phyloP scores from a whole-genome alignment of 2,113 vertebrate species.

The Geococcyx californianus region DNA sequence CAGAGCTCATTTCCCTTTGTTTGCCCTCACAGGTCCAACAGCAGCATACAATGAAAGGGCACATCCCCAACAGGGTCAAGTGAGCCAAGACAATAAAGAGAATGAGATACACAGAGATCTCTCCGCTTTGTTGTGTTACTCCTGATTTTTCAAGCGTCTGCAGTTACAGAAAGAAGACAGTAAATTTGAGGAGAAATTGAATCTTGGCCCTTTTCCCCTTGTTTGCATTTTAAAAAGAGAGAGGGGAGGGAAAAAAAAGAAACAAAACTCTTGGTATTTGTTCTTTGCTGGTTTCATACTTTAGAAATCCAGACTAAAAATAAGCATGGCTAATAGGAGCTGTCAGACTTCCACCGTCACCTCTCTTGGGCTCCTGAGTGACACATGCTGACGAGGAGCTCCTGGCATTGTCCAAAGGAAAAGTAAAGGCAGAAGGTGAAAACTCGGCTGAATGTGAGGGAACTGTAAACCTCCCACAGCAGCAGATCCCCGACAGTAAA shows the following conservation, averaged over 20 bases:
- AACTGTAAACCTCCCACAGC: not conserved
- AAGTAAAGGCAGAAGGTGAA: not conserved
- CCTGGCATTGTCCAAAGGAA: not conserved
- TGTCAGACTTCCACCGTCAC: not conserved
- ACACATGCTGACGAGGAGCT: not conserved
- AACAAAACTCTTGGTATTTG: not conserved
- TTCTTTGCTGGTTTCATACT: not conserved
- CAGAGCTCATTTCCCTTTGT: conserved; percentile 21
- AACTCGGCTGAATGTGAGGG: not conserved
- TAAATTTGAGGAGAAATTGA: conserved; percentile 77
- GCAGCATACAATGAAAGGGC: conserved; percentile 13
- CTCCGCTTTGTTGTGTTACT: not conserved
- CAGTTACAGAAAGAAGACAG: conserved; percentile 35
- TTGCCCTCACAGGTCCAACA: not conserved
- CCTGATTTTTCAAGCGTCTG: conserved; percentile 18
- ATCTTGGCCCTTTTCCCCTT: conserved; percentile 32
- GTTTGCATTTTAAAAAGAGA: not conserved
- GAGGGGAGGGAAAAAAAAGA: no score
- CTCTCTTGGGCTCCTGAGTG: not conserved
- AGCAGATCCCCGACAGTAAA: not conserved
- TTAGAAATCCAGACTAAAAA: not conserved
- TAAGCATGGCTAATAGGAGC: not conserved
- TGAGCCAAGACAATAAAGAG: conserved; percentile 15
- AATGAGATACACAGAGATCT: not conserved
- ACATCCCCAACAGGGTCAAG: conserved; percentile 27